Percentiles rank a stretch among this genome's conserved stretches.
These are phyloP conservation scores for Chironomus riparius DNA, from an alignment of 2,888 invertebrate genomes.

Conservation along the genomic window DNA sequence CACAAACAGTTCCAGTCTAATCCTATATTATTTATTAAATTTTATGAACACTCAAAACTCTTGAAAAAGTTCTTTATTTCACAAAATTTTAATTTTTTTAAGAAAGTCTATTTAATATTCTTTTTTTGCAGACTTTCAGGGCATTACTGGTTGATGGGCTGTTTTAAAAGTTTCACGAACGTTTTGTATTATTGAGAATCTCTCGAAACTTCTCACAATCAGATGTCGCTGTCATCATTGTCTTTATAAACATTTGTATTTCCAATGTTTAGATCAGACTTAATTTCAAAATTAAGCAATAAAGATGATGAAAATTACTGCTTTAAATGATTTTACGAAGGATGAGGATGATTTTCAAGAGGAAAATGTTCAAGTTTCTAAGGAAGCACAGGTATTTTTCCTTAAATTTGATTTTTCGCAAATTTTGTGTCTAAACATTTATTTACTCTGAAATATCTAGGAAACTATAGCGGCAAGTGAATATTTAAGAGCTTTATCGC, in stretches of 20 bases:
- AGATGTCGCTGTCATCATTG: too few relatives aligned
- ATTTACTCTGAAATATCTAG: constrained; percentile 31
- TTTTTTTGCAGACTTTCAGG: too few relatives aligned
- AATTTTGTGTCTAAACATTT: not conserved
- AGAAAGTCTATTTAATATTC: too few relatives aligned
- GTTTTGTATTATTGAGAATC: too few relatives aligned
- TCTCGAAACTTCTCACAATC: too few relatives aligned
- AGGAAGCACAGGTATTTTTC: constrained; percentile 31
- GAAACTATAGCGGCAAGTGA: constrained; percentile 74
- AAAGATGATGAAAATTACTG: constrained; percentile 31
- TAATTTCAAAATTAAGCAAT: not conserved
- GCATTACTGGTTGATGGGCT: too few relatives aligned
- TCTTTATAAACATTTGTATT: not conserved
- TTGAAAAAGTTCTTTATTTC: too few relatives aligned
- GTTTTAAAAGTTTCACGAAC: too few relatives aligned
- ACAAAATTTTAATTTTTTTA: too few relatives aligned
- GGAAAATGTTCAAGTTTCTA: constrained; percentile 30
- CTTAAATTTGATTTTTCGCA: not conserved
- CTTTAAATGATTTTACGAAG: constrained; percentile 30
- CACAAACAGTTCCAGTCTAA: too few relatives aligned
- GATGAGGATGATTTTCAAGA: constrained; percentile 29
- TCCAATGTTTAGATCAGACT: not conserved
- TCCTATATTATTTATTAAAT: too few relatives aligned
- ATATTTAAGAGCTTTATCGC: constrained; percentile 66
- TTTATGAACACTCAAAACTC: too few relatives aligned